Conservation (phyloP, 2,888 invertebrate species). For the Caenorhabditis sp. region DNA sequence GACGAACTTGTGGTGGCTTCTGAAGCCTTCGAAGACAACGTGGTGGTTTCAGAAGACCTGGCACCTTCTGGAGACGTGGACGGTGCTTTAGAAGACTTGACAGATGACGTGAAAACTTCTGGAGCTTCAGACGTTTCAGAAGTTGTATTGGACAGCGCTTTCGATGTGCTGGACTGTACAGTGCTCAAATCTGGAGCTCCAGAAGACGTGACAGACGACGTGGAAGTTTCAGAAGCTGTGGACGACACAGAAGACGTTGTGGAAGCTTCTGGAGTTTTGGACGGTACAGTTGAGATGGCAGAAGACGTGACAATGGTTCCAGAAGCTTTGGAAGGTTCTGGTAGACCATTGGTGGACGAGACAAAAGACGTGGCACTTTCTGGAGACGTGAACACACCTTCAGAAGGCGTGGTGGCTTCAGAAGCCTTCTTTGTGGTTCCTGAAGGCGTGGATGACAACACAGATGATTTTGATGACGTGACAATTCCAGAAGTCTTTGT, state of each 20-base stretch:
- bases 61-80: constrained; percentile 4
- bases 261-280: neutral
- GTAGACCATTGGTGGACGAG: constrained; percentile 1
- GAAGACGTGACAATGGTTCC: neutral
- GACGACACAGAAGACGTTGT: neutral
- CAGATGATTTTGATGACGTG: too few relatives aligned
- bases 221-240: neutral
- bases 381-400: neutral
- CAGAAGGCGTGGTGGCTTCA: neutral
- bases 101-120: neutral
- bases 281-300: neutral
- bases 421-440: neutral
- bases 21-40: neutral
- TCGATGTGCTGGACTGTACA: too few relatives aligned
- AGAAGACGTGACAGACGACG: too few relatives aligned
- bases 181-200: too few relatives aligned
- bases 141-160: neutral
- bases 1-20: constrained; percentile 3
- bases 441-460: neutral
- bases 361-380: neutral
- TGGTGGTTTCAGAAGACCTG: constrained; percentile 1
- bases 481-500: too few relatives aligned
- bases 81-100: neutral
- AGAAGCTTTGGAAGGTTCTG: neutral
- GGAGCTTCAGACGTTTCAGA: neutral